These are phyloP conservation scores for Pungitius pungitius DNA, from an alignment of 2,113 vertebrate species.

Conservation along the genomic window DNA sequence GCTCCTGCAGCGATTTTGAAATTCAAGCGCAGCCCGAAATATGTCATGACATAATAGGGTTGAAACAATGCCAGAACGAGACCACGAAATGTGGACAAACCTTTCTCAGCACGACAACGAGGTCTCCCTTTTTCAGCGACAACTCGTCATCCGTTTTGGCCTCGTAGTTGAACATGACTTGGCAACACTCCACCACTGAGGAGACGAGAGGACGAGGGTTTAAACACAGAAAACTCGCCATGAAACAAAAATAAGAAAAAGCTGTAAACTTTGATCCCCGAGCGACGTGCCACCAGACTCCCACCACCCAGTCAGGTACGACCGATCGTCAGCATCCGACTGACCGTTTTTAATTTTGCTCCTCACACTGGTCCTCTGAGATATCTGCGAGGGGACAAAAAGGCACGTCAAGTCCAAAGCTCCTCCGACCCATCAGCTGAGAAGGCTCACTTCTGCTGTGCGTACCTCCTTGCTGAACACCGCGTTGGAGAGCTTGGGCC, in stretches of 20 bases:
- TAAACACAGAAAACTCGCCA: too few species aligned
- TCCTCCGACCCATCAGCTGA: not conserved
- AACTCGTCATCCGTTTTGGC: conserved; percentile 83
- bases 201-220: not conserved
- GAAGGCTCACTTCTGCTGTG: not conserved
- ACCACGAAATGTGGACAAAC: conserved; percentile 60
- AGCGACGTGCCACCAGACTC: not conserved
- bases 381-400: conserved; percentile 41
- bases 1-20: not conserved
- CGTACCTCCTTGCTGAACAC: conserved; percentile 77
- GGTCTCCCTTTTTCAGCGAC: conserved; percentile 80
- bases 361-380: conserved; percentile 73
- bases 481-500: conserved; percentile 79
- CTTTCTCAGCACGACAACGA: conserved; percentile 83
- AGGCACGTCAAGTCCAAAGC: not conserved
- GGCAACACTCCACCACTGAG: conserved; percentile 79
- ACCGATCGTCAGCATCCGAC: conserved; percentile 8
- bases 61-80: not conserved
- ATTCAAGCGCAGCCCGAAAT: not conserved
- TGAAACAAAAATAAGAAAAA: too few species aligned
- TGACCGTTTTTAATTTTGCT: conserved; percentile 72
- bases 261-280: conserved; percentile 28
- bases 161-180: conserved; percentile 85
- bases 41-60: conserved; percentile 5
- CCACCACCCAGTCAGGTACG: conserved; percentile 12